Conservation (phyloP, 1,140 invertebrate species). For the Akabosia matsudoensis region DNA sequence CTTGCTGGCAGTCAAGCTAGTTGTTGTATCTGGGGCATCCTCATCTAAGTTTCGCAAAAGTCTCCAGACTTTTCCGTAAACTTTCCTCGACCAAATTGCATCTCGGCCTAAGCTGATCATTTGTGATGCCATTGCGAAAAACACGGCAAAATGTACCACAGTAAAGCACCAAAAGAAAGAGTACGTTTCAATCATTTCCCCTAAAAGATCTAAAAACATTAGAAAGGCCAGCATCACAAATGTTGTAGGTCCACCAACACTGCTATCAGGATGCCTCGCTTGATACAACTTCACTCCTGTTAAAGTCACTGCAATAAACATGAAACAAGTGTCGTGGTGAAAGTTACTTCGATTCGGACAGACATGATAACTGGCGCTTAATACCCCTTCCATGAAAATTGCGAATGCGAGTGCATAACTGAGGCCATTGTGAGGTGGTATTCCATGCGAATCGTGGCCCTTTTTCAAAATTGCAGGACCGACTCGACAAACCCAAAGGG, state of each 20-base stretch:
- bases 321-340: slow-evolving; percentile 81
- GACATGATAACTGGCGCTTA: slow-evolving; percentile 58
- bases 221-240: background rate
- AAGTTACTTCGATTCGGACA: slow-evolving; percentile 59
- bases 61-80: background rate
- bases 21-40: too few relatives aligned
- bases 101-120: background rate
- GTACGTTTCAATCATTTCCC: background rate
- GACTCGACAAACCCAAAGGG: too few relatives aligned
- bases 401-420: slow-evolving; percentile 18
- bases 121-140: background rate
- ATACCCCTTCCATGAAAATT: slow-evolving; percentile 50
- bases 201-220: background rate
- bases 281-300: slow-evolving; percentile 88
- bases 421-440: slow-evolving; percentile 20
- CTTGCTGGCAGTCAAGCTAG: too few relatives aligned
- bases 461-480: background rate
- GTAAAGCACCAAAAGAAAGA: background rate
- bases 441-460: background rate
- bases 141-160: background rate
- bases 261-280: slow-evolving; percentile 66
- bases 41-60: too few relatives aligned
- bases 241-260: background rate
- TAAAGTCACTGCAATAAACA: slow-evolving; percentile 82
- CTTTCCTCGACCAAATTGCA: background rate